Percentiles rank a stretch among this genome's conserved stretches.
These are phyloP conservation scores for Dryoscopus gambensis DNA, from an alignment of 2,113 vertebrate genomes.

Conservation along the genomic window DNA sequence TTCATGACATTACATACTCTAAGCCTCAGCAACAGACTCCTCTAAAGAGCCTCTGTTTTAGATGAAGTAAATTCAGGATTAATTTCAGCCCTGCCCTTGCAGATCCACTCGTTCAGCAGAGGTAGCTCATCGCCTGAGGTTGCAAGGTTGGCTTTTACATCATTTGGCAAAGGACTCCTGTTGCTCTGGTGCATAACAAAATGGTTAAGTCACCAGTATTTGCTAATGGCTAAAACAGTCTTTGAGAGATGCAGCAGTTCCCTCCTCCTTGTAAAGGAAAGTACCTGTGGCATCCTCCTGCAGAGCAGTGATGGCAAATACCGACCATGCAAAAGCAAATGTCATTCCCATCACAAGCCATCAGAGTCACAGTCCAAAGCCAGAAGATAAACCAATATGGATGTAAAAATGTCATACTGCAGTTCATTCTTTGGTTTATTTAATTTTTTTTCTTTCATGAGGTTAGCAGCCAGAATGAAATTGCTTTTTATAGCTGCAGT, in stretches of 20 bases:
- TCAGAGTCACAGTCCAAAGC: not conserved
- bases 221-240: not conserved
- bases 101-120: not conserved
- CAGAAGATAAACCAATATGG: not conserved
- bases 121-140: not conserved
- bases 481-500: conserved; percentile 29
- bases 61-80: not conserved
- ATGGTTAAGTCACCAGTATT: not conserved
- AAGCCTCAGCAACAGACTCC: not conserved
- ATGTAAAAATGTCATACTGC: not conserved
- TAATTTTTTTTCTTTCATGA: not conserved
- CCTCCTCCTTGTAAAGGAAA: not conserved
- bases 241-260: not conserved
- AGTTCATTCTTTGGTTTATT: not conserved
- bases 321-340: not conserved
- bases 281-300: not conserved
- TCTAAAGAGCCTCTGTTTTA: not conserved
- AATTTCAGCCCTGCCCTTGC: not conserved
- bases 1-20: not conserved
- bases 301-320: not conserved
- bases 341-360: not conserved
- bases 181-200: not conserved
- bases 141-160: not conserved
- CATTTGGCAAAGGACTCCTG: not conserved
- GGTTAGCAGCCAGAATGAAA: conserved; percentile 26